A percentile compares a stretch with the other conserved stretches of the same genome.
phyloP scores from a whole-genome alignment of 2,888 invertebrate species.

The Eurytoma californica region DNA sequence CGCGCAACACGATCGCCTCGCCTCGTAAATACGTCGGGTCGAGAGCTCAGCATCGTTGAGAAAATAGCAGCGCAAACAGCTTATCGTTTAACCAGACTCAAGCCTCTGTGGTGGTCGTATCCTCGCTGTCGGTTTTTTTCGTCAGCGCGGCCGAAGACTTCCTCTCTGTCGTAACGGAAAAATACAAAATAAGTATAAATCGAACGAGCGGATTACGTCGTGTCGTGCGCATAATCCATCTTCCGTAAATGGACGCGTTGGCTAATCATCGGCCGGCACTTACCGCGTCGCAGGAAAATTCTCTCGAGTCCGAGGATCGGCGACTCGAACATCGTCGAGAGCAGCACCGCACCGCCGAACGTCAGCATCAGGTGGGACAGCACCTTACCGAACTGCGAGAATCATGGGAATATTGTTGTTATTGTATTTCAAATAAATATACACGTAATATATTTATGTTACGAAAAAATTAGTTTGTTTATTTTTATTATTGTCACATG shows the following conservation, averaged over 20 bases:
- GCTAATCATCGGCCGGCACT: conserved; percentile 57
- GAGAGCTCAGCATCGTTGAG: not conserved
- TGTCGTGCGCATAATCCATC: conserved; percentile 6
- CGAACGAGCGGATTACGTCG: not conserved
- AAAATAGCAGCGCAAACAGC: conserved; percentile 5
- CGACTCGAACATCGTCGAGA: conserved; percentile 83
- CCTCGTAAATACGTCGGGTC: not conserved
- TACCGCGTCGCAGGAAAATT: conserved; percentile 78
- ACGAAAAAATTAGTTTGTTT: not conserved
- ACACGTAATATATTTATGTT: conserved; percentile 47
- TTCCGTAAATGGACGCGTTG: not conserved
- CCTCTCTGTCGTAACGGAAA: conserved; percentile 51
- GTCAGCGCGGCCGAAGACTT: conserved; percentile 56
- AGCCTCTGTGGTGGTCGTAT: conserved; percentile 59
- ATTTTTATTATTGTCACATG: no score
- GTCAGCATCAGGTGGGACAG: conserved; percentile 80
- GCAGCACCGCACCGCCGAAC: conserved; percentile 79
- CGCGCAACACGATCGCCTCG: no score
- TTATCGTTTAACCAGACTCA: conserved; percentile 40
- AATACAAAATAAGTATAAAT: not conserved
- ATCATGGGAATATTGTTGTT: conserved; percentile 35
- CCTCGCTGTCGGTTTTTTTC: conserved; percentile 62
- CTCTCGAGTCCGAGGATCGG: conserved; percentile 84
- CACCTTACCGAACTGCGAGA: conserved; percentile 78
- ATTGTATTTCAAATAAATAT: conserved; percentile 37